Base-by-base conservation (phyloP, 1,140 invertebrate genomes). In the Trypoxylus dichotomus region DNA sequence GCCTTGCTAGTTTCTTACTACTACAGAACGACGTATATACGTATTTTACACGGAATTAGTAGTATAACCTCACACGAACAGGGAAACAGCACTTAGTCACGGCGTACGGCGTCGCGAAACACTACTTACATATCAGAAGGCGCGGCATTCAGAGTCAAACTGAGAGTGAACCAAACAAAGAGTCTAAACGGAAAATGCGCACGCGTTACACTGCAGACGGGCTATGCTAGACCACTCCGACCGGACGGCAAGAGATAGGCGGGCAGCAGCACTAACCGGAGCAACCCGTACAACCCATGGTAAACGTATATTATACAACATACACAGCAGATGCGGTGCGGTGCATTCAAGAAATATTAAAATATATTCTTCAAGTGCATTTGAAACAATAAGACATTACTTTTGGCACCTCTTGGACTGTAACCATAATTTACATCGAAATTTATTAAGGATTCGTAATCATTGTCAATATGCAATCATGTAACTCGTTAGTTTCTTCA, bases 41-140 rank as follows among this genome's bases (percentile, higher is more conserved):
- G 47, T 54, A 54, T 54, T 54, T 54, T 54, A n/a, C 47, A 54
- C 47, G 47, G 15, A 54, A 54, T 74, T 74, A 19, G 32, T 41
- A 41, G 32, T 32, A 27, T 43, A 75, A 54, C 60, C 60, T 68
- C 60, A 68, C 60, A 68, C 60, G n/a, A 68, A 68, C 60, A 13
- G 60, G 60, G 60, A 21, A 75, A 75, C 74, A 75, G 25, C 74
- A 47, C 41, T 54, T 29, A 41, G 43, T 91, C 85, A 91, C 89
- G 85, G 91, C 90, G 89, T 90, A 89, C 89, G 91, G 90, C 87
- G 90, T 90, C 90, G 91, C 91, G 90, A 91, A 90, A 85, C 90
- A 90, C 90, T 90, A 86, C 83, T 79, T 76, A 76, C 68, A 79
- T 72, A 77, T 76, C 79, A 79, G 27, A 76, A 80, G 79, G 79